These are phyloP conservation scores for Euzophera pinguis DNA, from an alignment of 2,888 invertebrate species.

Conservation along the genomic window DNA sequence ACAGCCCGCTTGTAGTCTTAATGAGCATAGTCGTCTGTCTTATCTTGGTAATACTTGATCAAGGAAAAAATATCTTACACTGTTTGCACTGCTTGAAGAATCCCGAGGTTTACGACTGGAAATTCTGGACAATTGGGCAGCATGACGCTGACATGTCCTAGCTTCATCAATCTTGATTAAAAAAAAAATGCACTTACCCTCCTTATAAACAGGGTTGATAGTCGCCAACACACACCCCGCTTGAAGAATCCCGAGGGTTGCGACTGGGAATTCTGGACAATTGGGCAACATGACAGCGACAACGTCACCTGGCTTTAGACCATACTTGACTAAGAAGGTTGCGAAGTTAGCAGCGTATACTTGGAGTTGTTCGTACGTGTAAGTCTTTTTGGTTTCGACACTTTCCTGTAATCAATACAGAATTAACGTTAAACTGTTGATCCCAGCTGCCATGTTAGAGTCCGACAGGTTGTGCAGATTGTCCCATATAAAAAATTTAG, in stretches of 20 bases:
- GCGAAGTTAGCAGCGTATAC: conserved; percentile 81
- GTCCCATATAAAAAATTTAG: too few relatives aligned
- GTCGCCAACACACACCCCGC: conserved; percentile 85
- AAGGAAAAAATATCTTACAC: too few relatives aligned
- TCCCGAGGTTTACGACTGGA: background rate
- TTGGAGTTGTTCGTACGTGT: conserved; percentile 71
- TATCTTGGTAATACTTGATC: too few relatives aligned
- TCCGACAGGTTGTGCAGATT: too few relatives aligned
- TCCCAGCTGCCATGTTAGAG: too few relatives aligned
- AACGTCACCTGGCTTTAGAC: conserved; percentile 82
- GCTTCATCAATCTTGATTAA: background rate
- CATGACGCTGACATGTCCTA: background rate
- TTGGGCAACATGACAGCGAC: conserved; percentile 86
- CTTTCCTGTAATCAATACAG: conserved; percentile 52
- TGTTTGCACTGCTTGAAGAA: background rate
- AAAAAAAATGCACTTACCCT: conserved; percentile 55
- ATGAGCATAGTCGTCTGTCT: too few relatives aligned
- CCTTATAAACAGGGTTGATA: conserved; percentile 87
- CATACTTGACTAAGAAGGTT: conserved; percentile 82
- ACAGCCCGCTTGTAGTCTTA: background rate
- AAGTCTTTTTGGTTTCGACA: conserved; percentile 61
- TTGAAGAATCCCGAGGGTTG: conserved; percentile 83
- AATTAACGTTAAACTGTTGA: too few relatives aligned
- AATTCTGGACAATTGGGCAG: background rate
- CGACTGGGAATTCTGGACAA: conserved; percentile 85